These are phyloP conservation scores for Chauna torquata DNA, from an alignment of 2,113 vertebrate species.

Conservation along the genomic window DNA sequence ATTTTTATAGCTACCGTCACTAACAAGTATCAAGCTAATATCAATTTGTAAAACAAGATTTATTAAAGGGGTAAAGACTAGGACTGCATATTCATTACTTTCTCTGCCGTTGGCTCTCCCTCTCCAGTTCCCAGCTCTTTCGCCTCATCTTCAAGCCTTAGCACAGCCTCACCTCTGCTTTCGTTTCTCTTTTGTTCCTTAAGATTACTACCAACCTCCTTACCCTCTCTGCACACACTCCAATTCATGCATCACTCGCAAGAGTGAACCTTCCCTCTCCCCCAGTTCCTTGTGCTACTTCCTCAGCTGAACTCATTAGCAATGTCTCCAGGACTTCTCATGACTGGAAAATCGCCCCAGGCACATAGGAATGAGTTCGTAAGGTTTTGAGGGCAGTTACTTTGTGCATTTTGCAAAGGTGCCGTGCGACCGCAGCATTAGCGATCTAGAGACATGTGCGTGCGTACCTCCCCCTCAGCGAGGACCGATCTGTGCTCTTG, in stretches of 20 bases:
- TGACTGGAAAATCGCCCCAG: neutral
- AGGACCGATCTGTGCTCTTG: neutral
- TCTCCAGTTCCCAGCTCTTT: neutral
- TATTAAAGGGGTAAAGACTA: neutral
- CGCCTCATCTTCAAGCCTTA: neutral
- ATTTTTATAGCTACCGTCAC: neutral
- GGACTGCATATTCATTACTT: neutral
- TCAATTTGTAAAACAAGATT: neutral
- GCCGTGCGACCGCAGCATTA: neutral
- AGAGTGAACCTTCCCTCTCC: neutral
- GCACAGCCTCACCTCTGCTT: neutral
- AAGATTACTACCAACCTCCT: neutral
- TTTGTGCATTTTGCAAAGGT: neutral
- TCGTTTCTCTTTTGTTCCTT: neutral
- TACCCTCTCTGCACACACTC: neutral
- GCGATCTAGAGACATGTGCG: accelerated
- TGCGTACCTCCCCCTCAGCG: neutral
- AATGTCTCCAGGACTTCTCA: neutral
- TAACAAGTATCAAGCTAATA: too few species aligned
- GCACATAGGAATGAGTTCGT: neutral
- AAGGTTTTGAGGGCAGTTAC: conserved; percentile 55
- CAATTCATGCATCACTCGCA: accelerated
- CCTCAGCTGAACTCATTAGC: conserved; percentile 38
- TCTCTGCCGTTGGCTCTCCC: neutral
- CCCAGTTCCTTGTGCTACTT: neutral